Base-by-base conservation (phyloP, 2,113 vertebrate genomes). In the Malaclemys terrapin region DNA sequence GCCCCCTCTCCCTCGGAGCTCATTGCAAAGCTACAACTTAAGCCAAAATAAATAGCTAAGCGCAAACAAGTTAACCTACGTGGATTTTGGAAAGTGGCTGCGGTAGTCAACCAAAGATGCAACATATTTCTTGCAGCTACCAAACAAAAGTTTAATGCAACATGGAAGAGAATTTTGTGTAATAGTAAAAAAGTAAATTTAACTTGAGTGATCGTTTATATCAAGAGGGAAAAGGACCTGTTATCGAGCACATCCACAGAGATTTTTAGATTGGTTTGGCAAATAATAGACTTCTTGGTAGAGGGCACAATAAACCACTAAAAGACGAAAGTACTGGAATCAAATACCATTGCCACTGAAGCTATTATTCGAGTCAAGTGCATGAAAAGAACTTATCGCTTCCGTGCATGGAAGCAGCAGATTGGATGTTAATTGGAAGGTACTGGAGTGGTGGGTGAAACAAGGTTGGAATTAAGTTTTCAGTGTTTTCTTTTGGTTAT, bases 381-480 rank as follows among this genome's bases (percentile, higher is more conserved):
- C 52, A 62, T 50, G 81, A 91, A 94, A 88, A 62, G 14, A 89
- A 80, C 56, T 94, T 95, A 90, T 90, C 54, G 80, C 76, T 89
- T 76, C 90, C 22, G 6, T 59, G 54, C 87, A 78, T 89, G 87
- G 83, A 89, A 93, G 69, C 78, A 93, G 83, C 72, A 89, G 62
- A 62, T 92, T 92, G 89, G 72, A 82, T 90, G 53, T 89, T 90
- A 85, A 91, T 88, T 84, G 56, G 76, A 86, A 95, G 65, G 82
- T 38, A 80, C 27, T 25, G 56, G 38, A 59, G 20, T 69, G n/a
- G 80, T 84, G 79, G 56, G 84, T 84, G 91, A 94, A 76, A 50
- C 52, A 92, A 78, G 53, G 29, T 20, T 89, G 81, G 52, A 89
- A 57, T 49, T 88, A 25, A 52, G 45, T 45, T 92, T 83, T 69